Conservation (phyloP, 2,797 vertebrate species). For the Momotus momota region DNA sequence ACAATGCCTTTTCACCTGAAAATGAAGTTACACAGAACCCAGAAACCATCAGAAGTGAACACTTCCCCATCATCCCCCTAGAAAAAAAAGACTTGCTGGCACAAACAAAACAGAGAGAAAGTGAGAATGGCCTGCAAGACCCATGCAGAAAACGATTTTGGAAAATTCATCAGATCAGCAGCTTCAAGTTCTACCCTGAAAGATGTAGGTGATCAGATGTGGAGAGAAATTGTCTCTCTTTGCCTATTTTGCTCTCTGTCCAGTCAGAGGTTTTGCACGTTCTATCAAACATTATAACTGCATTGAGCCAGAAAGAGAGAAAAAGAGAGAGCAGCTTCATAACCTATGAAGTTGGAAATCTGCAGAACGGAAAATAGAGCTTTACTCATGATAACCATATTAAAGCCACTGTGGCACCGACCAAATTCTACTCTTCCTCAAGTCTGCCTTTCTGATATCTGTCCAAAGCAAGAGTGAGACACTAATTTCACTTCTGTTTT, state of each 20-base stretch:
- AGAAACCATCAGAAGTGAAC: neutral
- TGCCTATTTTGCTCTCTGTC: neutral
- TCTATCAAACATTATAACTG: neutral
- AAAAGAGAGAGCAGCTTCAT: neutral
- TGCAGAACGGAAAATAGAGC: neutral
- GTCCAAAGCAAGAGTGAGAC: neutral
- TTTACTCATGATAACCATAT: neutral
- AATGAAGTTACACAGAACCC: neutral
- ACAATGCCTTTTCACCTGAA: neutral
- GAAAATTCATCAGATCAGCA: neutral
- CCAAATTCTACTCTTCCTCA: neutral
- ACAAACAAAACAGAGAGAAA: neutral
- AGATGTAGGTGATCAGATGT: neutral
- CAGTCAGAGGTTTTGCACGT: neutral
- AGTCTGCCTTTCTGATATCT: neutral
- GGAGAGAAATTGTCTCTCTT: neutral
- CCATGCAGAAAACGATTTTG: rapidly evolving
- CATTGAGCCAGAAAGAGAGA: neutral
- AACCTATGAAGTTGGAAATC: neutral
- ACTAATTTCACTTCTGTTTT: neutral
- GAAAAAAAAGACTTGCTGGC: neutral
- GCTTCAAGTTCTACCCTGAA: neutral
- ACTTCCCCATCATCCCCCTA: neutral
- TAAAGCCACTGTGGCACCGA: neutral
- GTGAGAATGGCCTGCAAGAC: neutral